These are phyloP conservation scores for Holocentrus rufus DNA, from an alignment of 2,797 vertebrate species.

Conservation along the genomic window DNA sequence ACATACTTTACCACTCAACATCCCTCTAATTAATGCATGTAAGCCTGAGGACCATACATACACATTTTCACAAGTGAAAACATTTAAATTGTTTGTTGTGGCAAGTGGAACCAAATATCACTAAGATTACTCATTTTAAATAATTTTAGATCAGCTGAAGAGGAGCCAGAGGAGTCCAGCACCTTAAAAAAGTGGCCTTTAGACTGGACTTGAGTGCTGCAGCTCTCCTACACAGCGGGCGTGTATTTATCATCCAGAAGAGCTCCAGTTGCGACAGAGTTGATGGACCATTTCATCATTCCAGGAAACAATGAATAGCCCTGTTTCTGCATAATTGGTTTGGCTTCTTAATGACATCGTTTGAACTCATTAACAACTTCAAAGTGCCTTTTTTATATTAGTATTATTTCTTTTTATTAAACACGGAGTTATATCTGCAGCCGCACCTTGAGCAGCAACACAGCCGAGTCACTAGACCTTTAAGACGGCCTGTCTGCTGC, in stretches of 20 bases:
- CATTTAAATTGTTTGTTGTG: too few species aligned
- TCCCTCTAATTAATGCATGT: too few species aligned
- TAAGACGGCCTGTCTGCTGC: conserved; percentile 38
- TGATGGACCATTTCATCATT: conserved; percentile 15
- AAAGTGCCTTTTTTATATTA: neutral
- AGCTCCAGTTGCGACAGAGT: neutral
- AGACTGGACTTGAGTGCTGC: too few species aligned
- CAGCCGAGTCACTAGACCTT: conserved; percentile 35
- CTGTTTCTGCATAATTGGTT: neutral
- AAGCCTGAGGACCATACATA: too few species aligned
- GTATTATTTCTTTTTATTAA: neutral
- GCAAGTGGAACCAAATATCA: too few species aligned
- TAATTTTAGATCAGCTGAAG: too few species aligned
- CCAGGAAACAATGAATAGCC: conserved; percentile 18
- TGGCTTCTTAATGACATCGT: conserved; percentile 4
- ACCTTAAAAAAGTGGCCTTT: too few species aligned
- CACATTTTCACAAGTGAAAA: too few species aligned
- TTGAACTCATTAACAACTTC: conserved; percentile 19
- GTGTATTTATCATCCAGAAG: conserved; percentile 9
- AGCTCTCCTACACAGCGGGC: conserved; percentile 67
- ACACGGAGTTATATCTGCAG: conserved; percentile 25
- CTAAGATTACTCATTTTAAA: too few species aligned
- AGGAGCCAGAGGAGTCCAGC: too few species aligned
- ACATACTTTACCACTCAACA: too few species aligned
- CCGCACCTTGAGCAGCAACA: conserved; percentile 16